Conservation (phyloP, 2,113 vertebrate species). For the Thamnaconus septentrionalis region DNA sequence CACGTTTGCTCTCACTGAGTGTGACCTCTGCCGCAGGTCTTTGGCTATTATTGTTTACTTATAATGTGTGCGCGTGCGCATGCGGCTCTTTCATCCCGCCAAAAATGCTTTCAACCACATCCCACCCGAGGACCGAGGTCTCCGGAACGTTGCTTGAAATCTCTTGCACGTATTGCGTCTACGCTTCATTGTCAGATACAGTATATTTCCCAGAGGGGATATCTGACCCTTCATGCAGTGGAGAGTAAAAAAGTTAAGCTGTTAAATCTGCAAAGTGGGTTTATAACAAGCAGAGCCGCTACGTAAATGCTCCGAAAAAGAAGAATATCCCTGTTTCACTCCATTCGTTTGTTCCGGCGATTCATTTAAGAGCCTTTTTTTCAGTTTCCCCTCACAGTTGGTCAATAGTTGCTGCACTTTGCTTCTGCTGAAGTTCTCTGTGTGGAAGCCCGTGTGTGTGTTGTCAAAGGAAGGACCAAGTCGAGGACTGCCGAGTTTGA, state of each 20-base stretch:
- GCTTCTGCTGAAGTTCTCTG: background rate
- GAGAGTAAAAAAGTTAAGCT: conserved; percentile 47
- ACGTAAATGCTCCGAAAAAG: conserved; percentile 27
- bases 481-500: too few relatives aligned
- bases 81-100: conserved; percentile 2
- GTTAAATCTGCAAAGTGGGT: conserved; percentile 48
- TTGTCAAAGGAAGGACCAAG: too few relatives aligned
- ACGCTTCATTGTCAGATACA: conserved; percentile 48
- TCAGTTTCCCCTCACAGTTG: conserved; percentile 14
- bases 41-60: conserved; percentile 21
- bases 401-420: conserved; percentile 25
- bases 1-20: background rate
- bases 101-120: conserved; percentile 6
- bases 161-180: conserved; percentile 53
- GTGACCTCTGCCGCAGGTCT: conserved; percentile 11
- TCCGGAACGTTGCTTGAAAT: conserved; percentile 34
- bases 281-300: conserved; percentile 38
- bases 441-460: too few relatives aligned
- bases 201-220: conserved; percentile 52
- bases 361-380: conserved; percentile 13
- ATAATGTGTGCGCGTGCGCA: background rate
- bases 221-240: conserved; percentile 48
- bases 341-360: conserved; percentile 15
- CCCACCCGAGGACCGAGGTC: conserved; percentile 26
- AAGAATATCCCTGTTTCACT: conserved; percentile 34